Conservation (phyloP, 2,113 vertebrate genomes). For the Jacana jacana region DNA sequence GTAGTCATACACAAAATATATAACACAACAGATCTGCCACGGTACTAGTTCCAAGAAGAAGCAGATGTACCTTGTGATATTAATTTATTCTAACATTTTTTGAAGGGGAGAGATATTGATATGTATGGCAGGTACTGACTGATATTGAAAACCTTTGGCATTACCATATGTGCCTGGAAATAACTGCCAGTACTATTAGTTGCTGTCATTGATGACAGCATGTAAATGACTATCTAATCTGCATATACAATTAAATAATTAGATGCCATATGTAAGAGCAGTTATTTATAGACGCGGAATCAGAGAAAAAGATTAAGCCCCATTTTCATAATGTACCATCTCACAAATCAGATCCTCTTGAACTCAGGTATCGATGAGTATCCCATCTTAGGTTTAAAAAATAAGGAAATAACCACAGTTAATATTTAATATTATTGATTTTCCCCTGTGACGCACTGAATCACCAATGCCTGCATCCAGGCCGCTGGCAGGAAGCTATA, state of each 20-base stretch:
- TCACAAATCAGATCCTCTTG: neutral
- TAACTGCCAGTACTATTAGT: neutral
- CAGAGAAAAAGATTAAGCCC: neutral
- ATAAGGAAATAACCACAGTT: neutral
- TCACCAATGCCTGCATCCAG: neutral
- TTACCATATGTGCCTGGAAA: constrained; percentile 35
- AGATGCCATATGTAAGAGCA: constrained; percentile 17
- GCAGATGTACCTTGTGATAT: neutral
- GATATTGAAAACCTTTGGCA: constrained; percentile 38
- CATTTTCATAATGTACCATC: neutral
- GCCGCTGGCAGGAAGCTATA: neutral
- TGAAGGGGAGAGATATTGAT: neutral
- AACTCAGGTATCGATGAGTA: neutral
- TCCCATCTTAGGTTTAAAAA: neutral
- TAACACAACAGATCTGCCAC: neutral
- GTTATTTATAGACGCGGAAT: neutral
- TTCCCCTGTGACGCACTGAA: neutral
- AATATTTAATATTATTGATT: neutral
- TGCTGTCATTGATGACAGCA: constrained; percentile 34
- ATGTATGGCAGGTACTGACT: constrained; percentile 6
- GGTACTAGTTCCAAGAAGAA: neutral
- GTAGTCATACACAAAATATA: neutral
- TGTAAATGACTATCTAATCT: constrained; percentile 33
- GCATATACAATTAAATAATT: constrained; percentile 40
- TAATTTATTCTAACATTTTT: constrained; percentile 5